Evolutionary conservation across 2,888 invertebrate species (phyloP), one percentile per base, ranked within the genome.

Genomic region (Petrolisthes manimaculis): DNA sequence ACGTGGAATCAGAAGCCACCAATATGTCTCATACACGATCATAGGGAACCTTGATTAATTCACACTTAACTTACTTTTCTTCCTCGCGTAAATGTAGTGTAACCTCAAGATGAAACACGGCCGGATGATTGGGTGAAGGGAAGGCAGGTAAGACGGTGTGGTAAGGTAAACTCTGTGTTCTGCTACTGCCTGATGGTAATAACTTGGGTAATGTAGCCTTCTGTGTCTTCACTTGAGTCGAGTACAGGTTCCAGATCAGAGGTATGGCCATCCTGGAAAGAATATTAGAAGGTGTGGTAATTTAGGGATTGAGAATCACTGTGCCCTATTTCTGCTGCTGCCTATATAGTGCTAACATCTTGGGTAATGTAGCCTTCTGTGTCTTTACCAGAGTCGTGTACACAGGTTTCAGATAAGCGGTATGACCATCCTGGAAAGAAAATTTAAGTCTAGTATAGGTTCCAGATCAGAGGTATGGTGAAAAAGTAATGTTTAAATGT

Each of bases 231-330:
- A 86, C 81, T 14, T 53, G 9, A 6, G 14, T 81, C 3, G 55
- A 3, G 55, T 86, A 86, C 71, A 86, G 8, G n/a, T 71, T 14
- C 86, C 86, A 86, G n/a, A 86, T 74, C 56, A 86, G 14, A 0
- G 86, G 86, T 37, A 86, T 4, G 51, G 81, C 86, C 56, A 86
- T 14, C 56, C 86, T 86, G 81, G 4, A 37, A 24, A 24, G 18
- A 14, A 8, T 4, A 79, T 37, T 18, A n/a, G 12, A 37, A 0
- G 12, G 67, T 55, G n/a, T 24, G 6, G 18, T 5, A 6, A 5
- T 55, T 80, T 4, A 3, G 56, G 55, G 18, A 24, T 24, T 8
- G 14, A 14, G 24, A 24, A 71, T 8, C n/a, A n/a, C 24, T 37
- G 24, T 75, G 9, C 51, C 0, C 12, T 6, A 75, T 75, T 75